Evolutionary conservation across 2,797 vertebrate genomes (phyloP), one percentile per base, ranked within the genome.

Genomic region (Chaetophractus vellerosus): DNA sequence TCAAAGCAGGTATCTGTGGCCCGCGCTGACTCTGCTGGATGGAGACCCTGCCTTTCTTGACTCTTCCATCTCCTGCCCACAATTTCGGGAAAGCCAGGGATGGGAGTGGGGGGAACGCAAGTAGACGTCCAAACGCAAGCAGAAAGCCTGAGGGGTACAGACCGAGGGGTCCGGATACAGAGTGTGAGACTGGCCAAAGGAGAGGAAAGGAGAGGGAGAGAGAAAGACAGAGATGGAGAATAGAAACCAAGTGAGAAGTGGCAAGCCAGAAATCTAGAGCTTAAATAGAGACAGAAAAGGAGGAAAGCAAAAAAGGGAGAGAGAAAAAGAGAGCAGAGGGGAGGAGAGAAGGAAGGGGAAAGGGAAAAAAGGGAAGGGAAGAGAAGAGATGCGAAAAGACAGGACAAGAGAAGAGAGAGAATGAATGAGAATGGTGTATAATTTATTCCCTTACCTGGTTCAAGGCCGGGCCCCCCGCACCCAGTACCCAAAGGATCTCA

Each of bases 381-480:
- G 9, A 7, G 18, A 83, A 33, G 26, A 48, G 48, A 31, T 16
- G 38, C 8, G 18, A 14, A 21, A 45, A 48, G 50, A 68, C 64
- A 16, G 23, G 36, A 23, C 31, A 7, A 24, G 19, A 3, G 31
- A 55, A n/a, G 26, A 33, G 15, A n/a, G 28, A 4, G 24, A n/a
- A 63, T 71, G 72, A 52, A 33, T 50, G 68, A 84, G 82, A 55
- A 69, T 6, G 52, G 50, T 31, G 75, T 90, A 96, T 96, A 96
- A 97, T 93, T 97, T 97, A 97, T 95, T 97, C 91, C 48, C 86
- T 96, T 95, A 91, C 91, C 88, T 78, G 78, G 87, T 87, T 95
- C 83, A 79, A 93, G 80, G 69, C 76, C 50, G 1, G 16, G 87
- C 63, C 61, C 55, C 38, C 38, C 61, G 79, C 75, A 11, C n/a